Percentiles rank a stretch among this genome's conserved stretches.
Evolutionary conservation across 2,797 vertebrate genomes (phyloP).

Genomic region (Vireo griseus): DNA sequence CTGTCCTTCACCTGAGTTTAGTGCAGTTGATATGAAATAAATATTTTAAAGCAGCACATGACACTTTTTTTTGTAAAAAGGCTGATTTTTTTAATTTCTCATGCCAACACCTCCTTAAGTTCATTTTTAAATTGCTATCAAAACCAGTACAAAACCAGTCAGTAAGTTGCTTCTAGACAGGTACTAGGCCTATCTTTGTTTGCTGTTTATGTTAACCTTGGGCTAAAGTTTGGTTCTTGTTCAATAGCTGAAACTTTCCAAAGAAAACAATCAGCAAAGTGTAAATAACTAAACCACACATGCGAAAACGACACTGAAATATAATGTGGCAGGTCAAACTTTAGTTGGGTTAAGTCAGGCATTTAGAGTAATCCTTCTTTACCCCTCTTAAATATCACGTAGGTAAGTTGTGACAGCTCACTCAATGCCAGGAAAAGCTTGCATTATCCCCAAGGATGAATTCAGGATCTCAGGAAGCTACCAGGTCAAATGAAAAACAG

Average conservation of each 20-base stretch:
- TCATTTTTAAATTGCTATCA: neutral
- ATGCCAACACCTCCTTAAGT: neutral
- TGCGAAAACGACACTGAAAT: neutral
- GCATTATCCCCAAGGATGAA: constrained; percentile 12
- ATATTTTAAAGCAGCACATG: neutral
- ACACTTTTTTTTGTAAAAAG: neutral
- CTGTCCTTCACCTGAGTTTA: neutral
- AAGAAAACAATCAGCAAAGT: constrained; percentile 49
- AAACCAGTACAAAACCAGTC: neutral
- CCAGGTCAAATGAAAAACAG: constrained; percentile 38
- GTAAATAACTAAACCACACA: constrained; percentile 60
- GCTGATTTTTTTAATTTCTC: neutral
- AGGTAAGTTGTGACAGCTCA: neutral
- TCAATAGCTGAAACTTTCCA: constrained; percentile 54
- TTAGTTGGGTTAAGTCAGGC: constrained; percentile 2
- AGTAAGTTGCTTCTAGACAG: neutral
- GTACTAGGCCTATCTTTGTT: constrained; percentile 9
- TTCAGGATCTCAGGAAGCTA: constrained; percentile 28
- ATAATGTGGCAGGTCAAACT: neutral
- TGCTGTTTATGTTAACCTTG: constrained; percentile 48
- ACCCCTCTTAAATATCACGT: neutral
- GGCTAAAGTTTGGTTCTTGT: constrained; percentile 14
- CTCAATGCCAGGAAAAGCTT: neutral
- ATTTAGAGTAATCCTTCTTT: neutral
- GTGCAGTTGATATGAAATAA: neutral